Evolutionary conservation across 1,140 invertebrate species (phyloP), one percentile per base, ranked within the genome.

Genomic region (Portunus trituberculatus): DNA sequence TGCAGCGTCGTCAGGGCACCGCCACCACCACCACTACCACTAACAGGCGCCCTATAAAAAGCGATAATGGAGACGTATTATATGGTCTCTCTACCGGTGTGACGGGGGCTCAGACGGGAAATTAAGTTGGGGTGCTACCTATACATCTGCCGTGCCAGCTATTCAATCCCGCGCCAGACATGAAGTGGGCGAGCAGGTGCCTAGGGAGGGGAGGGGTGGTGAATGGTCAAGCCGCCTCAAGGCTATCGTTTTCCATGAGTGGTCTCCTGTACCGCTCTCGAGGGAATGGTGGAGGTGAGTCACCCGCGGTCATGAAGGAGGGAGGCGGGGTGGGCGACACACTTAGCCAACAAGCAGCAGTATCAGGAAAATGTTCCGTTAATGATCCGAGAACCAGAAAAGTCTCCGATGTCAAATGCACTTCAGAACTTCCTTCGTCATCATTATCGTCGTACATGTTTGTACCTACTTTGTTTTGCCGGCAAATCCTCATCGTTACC

Each of bases 21-120:
- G n/a, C 20, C 67, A 76, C 20, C 67, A 76, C 20, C 67, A n/a
- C 29, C 48, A 25, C 90, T 67, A 59, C 89, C 59, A 52, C 89
- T 91, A 91, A 91, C 46, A 91, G 89, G 89, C 59, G 28, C 7
- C 31, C 89, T 48, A 28, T 48, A 91, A 91, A 91, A 91, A 59
- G 52, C 59, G 46, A 52, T 91, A 91, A 91, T 91, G 31, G 89
- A 59, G n/a, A 29, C 8, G 46, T 31, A 91, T 91, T 59, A 91
- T 91, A 91, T 59, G 46, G 89, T 48, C 6, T 4, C 48, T 91
- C 8, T 46, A 4, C n/a, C 10, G 10, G 48, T 31, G 59, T 91
- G 28, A n/a, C 89, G 4, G 14, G 4, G 46, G 20, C 25, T 52
- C 46, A 52, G 89, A 7, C 46, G 48, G 28, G 46, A 91, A 59